Evolutionary conservation across 2,797 vertebrate species (phyloP).

Genomic region (Trichosurus vulpecula): DNA sequence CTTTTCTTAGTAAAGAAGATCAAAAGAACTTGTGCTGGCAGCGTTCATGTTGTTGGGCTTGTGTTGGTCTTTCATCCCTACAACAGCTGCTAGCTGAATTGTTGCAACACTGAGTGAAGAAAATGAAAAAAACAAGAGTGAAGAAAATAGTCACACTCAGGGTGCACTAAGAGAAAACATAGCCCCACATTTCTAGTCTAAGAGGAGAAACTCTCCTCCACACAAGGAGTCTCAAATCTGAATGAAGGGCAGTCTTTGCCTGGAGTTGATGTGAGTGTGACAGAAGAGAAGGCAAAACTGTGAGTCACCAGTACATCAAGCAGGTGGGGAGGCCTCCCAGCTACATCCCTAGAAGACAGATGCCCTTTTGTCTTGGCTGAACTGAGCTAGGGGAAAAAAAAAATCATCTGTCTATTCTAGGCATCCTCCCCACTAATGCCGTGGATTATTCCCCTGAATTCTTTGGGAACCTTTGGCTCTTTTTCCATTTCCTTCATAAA

Average conservation of each 20-base stretch:
- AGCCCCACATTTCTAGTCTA: background rate
- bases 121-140: no score
- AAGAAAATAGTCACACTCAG: background rate
- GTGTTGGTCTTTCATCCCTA: no score
- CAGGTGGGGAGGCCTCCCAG: background rate
- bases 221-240: background rate
- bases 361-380: slow-evolving; percentile 53
- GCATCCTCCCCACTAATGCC: background rate
- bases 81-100: no score
- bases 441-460: no score
- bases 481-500: background rate
- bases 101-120: no score
- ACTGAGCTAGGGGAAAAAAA: slow-evolving; percentile 58
- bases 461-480: no score
- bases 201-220: background rate
- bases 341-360: slow-evolving; percentile 35
- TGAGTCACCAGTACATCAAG: no score
- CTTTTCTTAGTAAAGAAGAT: no score
- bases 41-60: no score
- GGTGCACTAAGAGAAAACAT: background rate
- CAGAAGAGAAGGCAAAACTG: rapidly evolving
- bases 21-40: no score
- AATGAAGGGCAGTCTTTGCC: background rate
- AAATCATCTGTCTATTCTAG: slow-evolving; percentile 49
- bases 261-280: background rate